phyloP scores from a whole-genome alignment of 2,797 vertebrate species.

The Pristis pectinata region DNA sequence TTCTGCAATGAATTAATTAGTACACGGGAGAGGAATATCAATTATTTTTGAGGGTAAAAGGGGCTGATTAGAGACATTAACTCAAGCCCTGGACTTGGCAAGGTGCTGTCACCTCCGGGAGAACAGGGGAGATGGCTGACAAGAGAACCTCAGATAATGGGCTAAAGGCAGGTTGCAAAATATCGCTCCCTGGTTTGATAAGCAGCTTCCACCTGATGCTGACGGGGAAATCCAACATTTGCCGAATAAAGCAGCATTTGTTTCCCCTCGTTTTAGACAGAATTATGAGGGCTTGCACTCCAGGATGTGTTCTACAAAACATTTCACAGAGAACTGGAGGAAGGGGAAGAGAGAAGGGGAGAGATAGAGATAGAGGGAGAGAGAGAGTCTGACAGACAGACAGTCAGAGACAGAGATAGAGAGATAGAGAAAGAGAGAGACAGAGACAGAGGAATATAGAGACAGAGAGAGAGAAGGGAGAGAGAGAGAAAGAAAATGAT shows the following conservation, averaged over 20 bases:
- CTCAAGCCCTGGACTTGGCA: not conserved
- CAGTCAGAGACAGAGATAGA: no score
- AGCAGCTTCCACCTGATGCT: not conserved
- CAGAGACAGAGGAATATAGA: no score
- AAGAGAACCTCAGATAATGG: not conserved
- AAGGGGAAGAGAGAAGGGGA: no score
- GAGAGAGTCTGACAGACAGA: no score
- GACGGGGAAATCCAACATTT: not conserved
- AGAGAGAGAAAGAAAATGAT: not conserved
- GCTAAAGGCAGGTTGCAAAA: not conserved
- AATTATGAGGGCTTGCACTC: not conserved
- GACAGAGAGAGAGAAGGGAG: no score
- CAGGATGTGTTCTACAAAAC: no score
- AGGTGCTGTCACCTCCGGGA: not conserved
- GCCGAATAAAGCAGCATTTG: not conserved
- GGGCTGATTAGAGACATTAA: conserved; percentile 8
- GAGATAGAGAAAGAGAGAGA: no score
- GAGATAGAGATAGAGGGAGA: no score
- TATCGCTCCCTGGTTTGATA: not conserved
- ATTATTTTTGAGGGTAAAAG: conserved; percentile 12
- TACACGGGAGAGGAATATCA: conserved; percentile 29
- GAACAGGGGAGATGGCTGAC: not conserved
- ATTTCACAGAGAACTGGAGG: no score
- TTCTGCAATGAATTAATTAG: conserved; percentile 16
- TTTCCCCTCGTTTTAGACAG: not conserved